Conservation (phyloP, 2,113 vertebrate species). For the Sula dactylatra region DNA sequence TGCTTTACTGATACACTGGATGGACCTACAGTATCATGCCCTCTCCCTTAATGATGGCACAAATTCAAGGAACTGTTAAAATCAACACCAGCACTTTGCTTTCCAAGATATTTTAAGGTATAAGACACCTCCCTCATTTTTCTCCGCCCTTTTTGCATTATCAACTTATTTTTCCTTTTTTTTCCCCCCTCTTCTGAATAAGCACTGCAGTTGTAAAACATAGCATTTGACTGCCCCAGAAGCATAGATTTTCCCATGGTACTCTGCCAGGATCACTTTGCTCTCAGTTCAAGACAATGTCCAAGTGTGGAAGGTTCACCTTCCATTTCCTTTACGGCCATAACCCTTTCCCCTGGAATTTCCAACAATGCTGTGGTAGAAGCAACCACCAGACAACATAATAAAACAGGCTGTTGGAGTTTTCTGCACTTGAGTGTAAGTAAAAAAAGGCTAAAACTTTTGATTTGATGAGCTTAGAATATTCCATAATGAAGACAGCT, state of each 20-base stretch:
- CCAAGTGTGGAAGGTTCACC: background rate
- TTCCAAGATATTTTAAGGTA: background rate
- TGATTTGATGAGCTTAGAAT: background rate
- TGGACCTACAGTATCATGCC: background rate
- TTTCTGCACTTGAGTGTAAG: background rate
- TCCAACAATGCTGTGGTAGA: background rate
- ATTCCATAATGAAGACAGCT: background rate
- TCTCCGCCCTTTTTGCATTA: background rate
- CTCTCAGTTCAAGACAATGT: background rate
- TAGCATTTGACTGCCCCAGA: background rate
- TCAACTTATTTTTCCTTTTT: background rate
- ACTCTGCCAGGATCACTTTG: background rate
- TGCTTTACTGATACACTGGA: background rate
- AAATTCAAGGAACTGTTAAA: background rate
- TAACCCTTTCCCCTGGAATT: background rate
- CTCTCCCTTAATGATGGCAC: background rate
- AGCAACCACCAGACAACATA: background rate
- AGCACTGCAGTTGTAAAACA: background rate
- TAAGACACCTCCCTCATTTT: background rate
- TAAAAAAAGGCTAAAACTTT: background rate
- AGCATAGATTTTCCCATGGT: background rate
- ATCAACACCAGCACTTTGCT: background rate
- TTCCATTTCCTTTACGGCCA: background rate
- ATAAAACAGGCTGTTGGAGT: background rate
- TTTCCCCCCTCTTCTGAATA: background rate